These are phyloP conservation scores for Apodemus sylvaticus DNA, from an alignment of 2,113 vertebrate species.

Conservation along the genomic window DNA sequence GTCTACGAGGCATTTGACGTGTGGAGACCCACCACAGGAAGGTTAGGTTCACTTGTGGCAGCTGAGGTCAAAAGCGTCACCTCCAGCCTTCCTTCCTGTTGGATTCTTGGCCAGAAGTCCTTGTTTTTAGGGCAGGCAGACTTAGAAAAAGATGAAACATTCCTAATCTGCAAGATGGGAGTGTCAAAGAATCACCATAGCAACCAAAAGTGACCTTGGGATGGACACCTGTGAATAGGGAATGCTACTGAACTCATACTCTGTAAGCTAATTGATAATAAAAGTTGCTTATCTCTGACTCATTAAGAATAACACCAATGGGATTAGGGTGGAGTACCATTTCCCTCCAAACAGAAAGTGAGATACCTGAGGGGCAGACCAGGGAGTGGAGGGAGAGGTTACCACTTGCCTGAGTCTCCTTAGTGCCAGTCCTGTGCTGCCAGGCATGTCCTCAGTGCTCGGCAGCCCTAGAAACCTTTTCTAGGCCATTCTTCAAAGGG, in stretches of 20 bases:
- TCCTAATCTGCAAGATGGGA: not conserved
- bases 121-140: not conserved
- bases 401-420: rapidly evolving
- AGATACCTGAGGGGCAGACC: not conserved
- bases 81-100: not conserved
- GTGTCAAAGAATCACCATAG: not conserved
- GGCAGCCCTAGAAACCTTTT: not conserved
- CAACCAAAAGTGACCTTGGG: not conserved
- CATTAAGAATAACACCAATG: not conserved
- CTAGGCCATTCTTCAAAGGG: not conserved
- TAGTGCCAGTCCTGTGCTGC: rapidly evolving
- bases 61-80: not conserved
- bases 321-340: not conserved
- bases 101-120: not conserved
- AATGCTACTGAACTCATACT: not conserved
- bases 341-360: not conserved
- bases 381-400: not conserved
- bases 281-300: not conserved
- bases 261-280: not conserved
- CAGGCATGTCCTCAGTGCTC: not conserved
- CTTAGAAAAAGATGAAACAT: not conserved
- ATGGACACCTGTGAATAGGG: not conserved
- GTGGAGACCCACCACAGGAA: not conserved
- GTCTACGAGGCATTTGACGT: rapidly evolving
- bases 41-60: not conserved